Conservation (phyloP, 2,113 vertebrate species). For the Lepidiolamprologus cunningtoni region DNA sequence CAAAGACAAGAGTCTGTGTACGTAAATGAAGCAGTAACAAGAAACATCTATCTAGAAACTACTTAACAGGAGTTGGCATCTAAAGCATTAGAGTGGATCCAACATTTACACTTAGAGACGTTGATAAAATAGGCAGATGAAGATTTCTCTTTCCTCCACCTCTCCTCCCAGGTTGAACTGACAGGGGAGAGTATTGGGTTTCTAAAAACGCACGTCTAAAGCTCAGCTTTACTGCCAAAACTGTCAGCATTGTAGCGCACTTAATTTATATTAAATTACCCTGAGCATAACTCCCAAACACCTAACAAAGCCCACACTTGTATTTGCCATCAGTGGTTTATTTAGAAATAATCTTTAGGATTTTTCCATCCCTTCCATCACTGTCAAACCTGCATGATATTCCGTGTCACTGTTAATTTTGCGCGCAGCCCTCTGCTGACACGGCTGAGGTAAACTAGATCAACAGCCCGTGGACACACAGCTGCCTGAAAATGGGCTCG, state of each 20-base stretch:
- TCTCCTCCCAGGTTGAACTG: neutral
- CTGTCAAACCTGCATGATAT: neutral
- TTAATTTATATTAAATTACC: conserved; percentile 37
- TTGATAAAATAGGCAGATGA: conserved; percentile 17
- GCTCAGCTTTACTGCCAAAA: conserved; percentile 40
- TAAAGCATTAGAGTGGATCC: neutral
- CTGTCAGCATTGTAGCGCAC: conserved; percentile 10
- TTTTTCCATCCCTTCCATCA: conserved; percentile 19
- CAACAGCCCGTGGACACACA: neutral
- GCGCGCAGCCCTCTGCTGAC: neutral
- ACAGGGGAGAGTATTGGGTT: conserved; percentile 8
- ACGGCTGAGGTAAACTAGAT: neutral
- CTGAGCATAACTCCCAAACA: conserved; percentile 22
- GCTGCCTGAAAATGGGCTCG: neutral
- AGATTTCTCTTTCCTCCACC: neutral
- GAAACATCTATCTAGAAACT: neutral
- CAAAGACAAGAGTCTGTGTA: neutral
- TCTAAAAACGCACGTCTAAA: conserved; percentile 13
- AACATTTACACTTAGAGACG: neutral
- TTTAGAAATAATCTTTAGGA: conserved; percentile 27
- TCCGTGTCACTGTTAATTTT: neutral
- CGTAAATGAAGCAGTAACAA: neutral
- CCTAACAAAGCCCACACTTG: conserved; percentile 9
- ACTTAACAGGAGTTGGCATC: neutral
- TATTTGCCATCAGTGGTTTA: conserved; percentile 26